These are phyloP conservation scores for Pelusios castaneus DNA, from an alignment of 2,113 vertebrate species.

Conservation along the genomic window DNA sequence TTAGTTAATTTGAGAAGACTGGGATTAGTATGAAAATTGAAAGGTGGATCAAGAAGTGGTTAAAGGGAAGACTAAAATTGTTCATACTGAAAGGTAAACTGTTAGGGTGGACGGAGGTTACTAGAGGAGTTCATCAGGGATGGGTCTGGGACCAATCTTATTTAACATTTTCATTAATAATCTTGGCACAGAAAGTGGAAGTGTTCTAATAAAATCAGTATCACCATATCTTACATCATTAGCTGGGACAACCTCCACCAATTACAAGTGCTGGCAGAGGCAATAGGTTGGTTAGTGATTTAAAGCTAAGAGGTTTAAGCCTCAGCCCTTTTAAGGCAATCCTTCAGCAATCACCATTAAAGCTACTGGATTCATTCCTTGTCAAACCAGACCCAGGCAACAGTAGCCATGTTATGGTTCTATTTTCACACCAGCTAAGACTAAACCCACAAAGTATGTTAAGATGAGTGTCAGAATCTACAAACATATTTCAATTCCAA, in stretches of 20 bases:
- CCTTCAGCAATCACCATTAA: not conserved
- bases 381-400: not conserved
- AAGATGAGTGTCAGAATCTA: not conserved
- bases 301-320: not conserved
- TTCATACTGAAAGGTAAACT: not conserved
- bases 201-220: not conserved
- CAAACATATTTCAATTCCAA: not conserved
- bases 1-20: not conserved
- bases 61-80: not conserved
- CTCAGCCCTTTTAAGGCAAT: not conserved
- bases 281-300: not conserved
- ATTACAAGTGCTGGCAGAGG: not conserved
- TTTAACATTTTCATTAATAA: not conserved
- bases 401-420: not conserved
- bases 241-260: not conserved
- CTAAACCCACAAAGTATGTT: not conserved
- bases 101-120: not conserved
- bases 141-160: not conserved
- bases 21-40: not conserved
- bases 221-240: not conserved
- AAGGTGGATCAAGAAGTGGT: not conserved
- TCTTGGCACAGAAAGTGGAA: not conserved
- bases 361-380: not conserved
- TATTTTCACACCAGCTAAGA: not conserved
- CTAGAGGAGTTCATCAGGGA: not conserved